Evolutionary conservation across 1,140 invertebrate genomes (phyloP).

Genomic region (Trichogramma pretiosum): DNA sequence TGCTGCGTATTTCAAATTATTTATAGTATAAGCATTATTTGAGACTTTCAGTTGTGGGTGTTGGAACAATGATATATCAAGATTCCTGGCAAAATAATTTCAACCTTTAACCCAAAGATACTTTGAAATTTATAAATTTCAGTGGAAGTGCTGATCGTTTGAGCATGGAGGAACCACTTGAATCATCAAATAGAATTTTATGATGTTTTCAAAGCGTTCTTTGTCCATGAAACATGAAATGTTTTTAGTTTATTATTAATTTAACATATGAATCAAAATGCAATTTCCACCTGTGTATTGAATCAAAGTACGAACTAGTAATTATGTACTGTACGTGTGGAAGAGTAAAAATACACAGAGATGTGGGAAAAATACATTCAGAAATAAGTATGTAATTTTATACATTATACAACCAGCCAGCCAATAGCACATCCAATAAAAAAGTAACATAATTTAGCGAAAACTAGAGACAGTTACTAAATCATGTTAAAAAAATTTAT

Average conservation of each 20-base stretch:
- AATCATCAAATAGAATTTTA: conserved; percentile 5
- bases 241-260: conserved; percentile 11
- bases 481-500: conserved; percentile 27
- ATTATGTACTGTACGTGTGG: too few relatives aligned
- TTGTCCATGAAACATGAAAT: conserved; percentile 12
- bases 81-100: conserved; percentile 18
- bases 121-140: conserved; percentile 10
- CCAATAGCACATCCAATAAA: conserved; percentile 39
- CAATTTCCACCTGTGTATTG: conserved; percentile 24
- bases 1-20: conserved; percentile 19
- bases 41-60: conserved; percentile 10
- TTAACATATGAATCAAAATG: conserved; percentile 20
- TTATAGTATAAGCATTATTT: conserved; percentile 17
- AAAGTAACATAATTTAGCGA: conserved; percentile 25
- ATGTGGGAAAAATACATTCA: too few relatives aligned
- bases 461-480: conserved; percentile 34
- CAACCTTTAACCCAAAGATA: conserved; percentile 15
- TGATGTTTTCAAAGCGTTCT: not conserved
- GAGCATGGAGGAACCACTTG: not conserved
- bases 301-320: too few relatives aligned
- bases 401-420: conserved; percentile 41
- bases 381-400: too few relatives aligned
- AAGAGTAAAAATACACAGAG: too few relatives aligned
- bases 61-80: conserved; percentile 17
- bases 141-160: conserved; percentile 12